Conservation (phyloP, 2,797 vertebrate genomes). For the Hippocampus kuda region DNA sequence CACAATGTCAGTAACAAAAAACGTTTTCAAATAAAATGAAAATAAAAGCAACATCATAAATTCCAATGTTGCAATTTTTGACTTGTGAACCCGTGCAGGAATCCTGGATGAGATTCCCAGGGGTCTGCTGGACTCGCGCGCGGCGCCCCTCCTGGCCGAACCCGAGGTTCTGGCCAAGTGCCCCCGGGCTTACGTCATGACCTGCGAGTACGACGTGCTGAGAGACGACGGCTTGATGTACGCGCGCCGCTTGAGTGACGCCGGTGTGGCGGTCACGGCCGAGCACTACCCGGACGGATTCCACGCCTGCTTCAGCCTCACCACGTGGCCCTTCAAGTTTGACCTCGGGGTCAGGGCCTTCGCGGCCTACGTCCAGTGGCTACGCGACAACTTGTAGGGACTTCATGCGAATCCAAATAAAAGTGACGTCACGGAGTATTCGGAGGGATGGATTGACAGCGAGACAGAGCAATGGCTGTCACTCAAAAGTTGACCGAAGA, state of each 20-base stretch:
- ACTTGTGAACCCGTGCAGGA: not conserved
- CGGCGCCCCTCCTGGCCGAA: constrained; percentile 74
- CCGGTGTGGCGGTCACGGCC: constrained; percentile 74
- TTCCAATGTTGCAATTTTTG: not conserved
- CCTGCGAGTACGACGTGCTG: constrained; percentile 84
- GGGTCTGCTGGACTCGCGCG: constrained; percentile 75
- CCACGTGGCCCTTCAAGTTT: constrained; percentile 73
- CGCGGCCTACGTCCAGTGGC: constrained; percentile 77
- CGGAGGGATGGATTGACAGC: too few relatives aligned
- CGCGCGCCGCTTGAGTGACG: constrained; percentile 71
- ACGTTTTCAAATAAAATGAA: too few relatives aligned
- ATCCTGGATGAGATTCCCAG: constrained; percentile 57
- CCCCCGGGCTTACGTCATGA: constrained; percentile 81
- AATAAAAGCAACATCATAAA: too few relatives aligned
- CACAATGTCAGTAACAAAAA: too few relatives aligned
- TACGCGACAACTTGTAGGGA: constrained; percentile 78
- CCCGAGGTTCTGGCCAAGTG: constrained; percentile 65
- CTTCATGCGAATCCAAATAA: not conserved
- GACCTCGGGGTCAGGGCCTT: constrained; percentile 68
- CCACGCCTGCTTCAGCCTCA: constrained; percentile 83
- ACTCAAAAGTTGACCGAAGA: too few relatives aligned
- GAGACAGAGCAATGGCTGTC: too few relatives aligned
- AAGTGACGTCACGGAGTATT: too few relatives aligned
- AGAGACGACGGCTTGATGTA: constrained; percentile 92
- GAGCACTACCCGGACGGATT: constrained; percentile 83